Percentiles rank a stretch among this genome's conserved stretches.
These are phyloP conservation scores for Scatophagus argus DNA, from an alignment of 2,113 vertebrate genomes.

Conservation along the genomic window DNA sequence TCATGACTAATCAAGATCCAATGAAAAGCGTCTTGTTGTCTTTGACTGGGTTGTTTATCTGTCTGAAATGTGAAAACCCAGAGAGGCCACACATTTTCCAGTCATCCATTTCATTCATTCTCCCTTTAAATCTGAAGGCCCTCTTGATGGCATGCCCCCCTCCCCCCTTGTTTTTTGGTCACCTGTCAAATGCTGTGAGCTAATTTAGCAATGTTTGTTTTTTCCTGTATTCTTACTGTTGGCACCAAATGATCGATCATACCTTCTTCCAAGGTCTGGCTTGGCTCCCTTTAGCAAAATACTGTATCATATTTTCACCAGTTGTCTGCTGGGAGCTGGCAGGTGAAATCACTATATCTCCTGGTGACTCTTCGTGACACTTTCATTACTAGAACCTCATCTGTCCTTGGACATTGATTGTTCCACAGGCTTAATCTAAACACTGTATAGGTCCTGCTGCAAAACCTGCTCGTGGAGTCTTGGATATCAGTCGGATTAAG, in stretches of 20 bases:
- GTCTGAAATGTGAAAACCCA: slow-evolving; percentile 14
- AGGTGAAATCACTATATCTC: slow-evolving; percentile 68
- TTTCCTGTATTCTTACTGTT: slow-evolving; percentile 25
- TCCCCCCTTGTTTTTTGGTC: no score
- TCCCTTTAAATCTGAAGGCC: slow-evolving; percentile 8
- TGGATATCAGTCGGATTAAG: slow-evolving; percentile 35
- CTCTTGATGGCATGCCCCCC: background rate
- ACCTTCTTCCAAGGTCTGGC: slow-evolving; percentile 64
- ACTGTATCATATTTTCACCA: slow-evolving; percentile 66
- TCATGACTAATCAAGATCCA: slow-evolving; percentile 35
- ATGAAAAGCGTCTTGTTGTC: slow-evolving; percentile 14
- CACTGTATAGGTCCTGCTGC: slow-evolving; percentile 67
- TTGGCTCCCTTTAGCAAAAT: slow-evolving; percentile 67
- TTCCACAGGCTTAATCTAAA: slow-evolving; percentile 65
- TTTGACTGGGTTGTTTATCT: slow-evolving; percentile 12
- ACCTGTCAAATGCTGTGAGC: slow-evolving; percentile 23
- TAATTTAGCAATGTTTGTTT: slow-evolving; percentile 27
- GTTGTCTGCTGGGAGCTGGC: slow-evolving; percentile 66
- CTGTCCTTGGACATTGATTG: slow-evolving; percentile 78
- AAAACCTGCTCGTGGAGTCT: slow-evolving; percentile 52
- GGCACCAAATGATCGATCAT: slow-evolving; percentile 60
- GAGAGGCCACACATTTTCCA: slow-evolving; percentile 10
- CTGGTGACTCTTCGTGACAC: slow-evolving; percentile 65
- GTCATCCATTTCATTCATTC: slow-evolving; percentile 20
- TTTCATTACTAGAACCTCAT: slow-evolving; percentile 69